Evolutionary conservation across 2,113 vertebrate species (phyloP).

Genomic region (Ibidorhyncha struthersii): DNA sequence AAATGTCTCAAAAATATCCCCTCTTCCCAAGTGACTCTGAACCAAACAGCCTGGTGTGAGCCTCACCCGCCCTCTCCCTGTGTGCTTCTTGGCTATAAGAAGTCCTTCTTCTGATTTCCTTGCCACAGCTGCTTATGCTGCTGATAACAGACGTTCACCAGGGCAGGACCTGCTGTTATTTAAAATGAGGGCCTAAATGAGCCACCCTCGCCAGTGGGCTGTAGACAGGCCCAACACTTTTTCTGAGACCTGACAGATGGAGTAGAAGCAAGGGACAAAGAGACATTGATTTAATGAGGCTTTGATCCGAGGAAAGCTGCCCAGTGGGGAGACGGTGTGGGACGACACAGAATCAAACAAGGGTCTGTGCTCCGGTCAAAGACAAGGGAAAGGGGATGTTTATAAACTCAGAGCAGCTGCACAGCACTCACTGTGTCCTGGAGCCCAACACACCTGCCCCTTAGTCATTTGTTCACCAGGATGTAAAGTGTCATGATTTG

Average conservation of each 20-base stretch:
- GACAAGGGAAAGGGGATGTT: constrained; percentile 13
- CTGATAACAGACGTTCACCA: neutral
- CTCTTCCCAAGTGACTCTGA: fast-evolving
- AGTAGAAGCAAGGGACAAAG: neutral
- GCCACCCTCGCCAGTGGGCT: neutral
- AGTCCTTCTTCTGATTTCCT: neutral
- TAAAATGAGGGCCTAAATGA: neutral
- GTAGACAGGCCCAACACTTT: neutral
- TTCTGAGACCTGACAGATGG: neutral
- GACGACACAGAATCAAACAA: neutral
- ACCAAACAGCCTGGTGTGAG: neutral
- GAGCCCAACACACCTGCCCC: neutral
- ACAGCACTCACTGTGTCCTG: neutral
- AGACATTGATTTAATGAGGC: neutral
- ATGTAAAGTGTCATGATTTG: neutral
- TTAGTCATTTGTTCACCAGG: neutral
- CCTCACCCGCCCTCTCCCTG: neutral
- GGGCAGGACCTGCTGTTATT: neutral
- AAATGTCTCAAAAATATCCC: neutral
- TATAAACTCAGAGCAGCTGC: constrained; percentile 2
- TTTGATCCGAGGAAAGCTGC: constrained; percentile 49
- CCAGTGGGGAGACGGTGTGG: neutral
- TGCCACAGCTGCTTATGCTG: neutral
- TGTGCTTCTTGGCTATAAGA: neutral
- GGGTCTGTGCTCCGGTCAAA: fast-evolving